phyloP scores from a whole-genome alignment of 2,113 vertebrate genomes.

The Forbesichthys agassizii region DNA sequence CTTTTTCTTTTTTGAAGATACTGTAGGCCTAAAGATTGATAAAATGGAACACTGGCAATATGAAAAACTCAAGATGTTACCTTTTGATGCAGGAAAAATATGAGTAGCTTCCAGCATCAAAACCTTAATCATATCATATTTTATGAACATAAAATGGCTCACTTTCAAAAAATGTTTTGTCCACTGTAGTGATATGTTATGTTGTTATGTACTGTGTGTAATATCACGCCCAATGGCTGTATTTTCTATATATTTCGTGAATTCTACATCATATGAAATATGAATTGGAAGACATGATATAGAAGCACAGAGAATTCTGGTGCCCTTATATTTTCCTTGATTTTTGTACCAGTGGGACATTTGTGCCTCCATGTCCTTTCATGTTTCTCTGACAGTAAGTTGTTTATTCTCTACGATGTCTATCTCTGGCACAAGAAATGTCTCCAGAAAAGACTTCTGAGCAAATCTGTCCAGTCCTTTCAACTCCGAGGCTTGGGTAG shows the following conservation, averaged over 20 bases:
- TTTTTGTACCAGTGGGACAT: conserved; percentile 67
- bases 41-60: conserved; percentile 40
- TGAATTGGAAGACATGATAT: conserved; percentile 42
- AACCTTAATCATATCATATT: conserved; percentile 67
- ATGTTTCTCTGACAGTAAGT: conserved; percentile 71
- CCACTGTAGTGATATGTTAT: conserved; percentile 62
- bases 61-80: conserved; percentile 64
- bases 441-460: conserved; percentile 74
- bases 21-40: conserved; percentile 24
- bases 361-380: conserved; percentile 68
- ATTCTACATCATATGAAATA: conserved; percentile 57
- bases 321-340: conserved; percentile 75
- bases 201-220: conserved; percentile 46
- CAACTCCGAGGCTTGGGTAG: conserved; percentile 70
- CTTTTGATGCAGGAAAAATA: conserved; percentile 61
- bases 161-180: conserved; percentile 53
- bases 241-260: conserved; percentile 52
- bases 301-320: conserved; percentile 60
- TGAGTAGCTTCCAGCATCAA: conserved; percentile 61
- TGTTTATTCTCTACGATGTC: conserved; percentile 75
- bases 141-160: conserved; percentile 63
- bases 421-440: conserved; percentile 69
- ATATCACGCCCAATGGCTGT: conserved; percentile 68
- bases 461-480: conserved; percentile 71
- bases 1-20: conserved; percentile 52